Evolutionary conservation across 2,888 invertebrate genomes (phyloP), one percentile per base, ranked within the genome.

Genomic region (Lycophotia porphyrea): DNA sequence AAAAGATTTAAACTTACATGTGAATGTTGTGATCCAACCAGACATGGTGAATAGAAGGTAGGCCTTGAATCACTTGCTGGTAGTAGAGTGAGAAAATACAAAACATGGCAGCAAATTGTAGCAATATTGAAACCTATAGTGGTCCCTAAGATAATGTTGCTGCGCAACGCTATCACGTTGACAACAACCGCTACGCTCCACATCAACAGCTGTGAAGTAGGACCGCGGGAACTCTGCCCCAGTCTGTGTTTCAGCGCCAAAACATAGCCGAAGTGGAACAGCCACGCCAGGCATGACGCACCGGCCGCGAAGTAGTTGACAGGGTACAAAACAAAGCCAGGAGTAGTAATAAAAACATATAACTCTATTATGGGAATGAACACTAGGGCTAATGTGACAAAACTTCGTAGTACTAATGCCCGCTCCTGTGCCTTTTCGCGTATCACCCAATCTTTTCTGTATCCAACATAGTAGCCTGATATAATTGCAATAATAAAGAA

Each of bases 391-490:
- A 98, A 88, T 42, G 97, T 97, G 60, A 97, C 91, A 60, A 97
- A 92, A 89, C 97, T 97, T 85, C 99, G 97, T 18, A 97, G 86
- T 76, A 97, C 97, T 80, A 99, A 97, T 9, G 97, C 95, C 31
- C 96, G 94, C 84, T 97, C 95, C 89, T 98, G 98, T 39, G 96
- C 92, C 76, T 94, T 95, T 87, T 97, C 97, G 71, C 98, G 97
- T 21, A 97, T 94, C 8, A 98, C 97, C 93, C 97, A 97, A 79
- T 97, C 96, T 74, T 95, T 96, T 87, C 97, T 97, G 84, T 97
- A 97, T 21, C 98, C 98, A 85, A 98, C 97, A 92, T 98, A 98
- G 94, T 97, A 99, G 0, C 98, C 98, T n/a, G 99, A 99, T 65
- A 97, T 93, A 27, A 98, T 95, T 7, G 98, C 98, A 85, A 99